A percentile compares a stretch with the other conserved stretches of the same genome.
phyloP scores from a whole-genome alignment of 2,113 vertebrate genomes.

The Edolisoma coerulescens region DNA sequence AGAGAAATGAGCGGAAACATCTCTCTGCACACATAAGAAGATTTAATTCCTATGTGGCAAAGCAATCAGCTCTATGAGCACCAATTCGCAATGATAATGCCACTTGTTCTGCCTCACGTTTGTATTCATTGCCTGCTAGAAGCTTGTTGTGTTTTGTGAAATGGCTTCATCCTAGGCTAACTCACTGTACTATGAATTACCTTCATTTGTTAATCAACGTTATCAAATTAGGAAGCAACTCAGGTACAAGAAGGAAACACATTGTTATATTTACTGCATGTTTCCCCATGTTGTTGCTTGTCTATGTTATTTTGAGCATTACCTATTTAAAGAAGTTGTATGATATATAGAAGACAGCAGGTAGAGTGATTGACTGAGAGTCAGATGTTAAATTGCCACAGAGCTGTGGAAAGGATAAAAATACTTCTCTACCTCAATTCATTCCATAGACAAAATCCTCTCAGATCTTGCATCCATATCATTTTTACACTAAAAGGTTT shows the following conservation, averaged over 20 bases:
- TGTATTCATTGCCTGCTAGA: neutral
- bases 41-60: neutral
- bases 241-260: neutral
- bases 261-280: neutral
- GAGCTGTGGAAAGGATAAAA: neutral
- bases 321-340: neutral
- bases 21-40: neutral
- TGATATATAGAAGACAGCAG: neutral
- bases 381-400: conserved; percentile 5
- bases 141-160: neutral
- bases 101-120: neutral
- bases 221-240: neutral
- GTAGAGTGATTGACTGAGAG: conserved; percentile 35
- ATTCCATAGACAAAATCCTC: neutral
- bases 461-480: neutral
- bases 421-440: neutral
- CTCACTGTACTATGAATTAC: neutral
- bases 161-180: neutral
- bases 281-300: neutral
- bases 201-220: neutral
- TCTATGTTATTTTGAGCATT: neutral
- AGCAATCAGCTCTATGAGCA: neutral
- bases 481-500: conserved; percentile 12
- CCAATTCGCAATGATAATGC: neutral
- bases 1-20: neutral